These are phyloP conservation scores for Drosophila diplacantha DNA, from an alignment of 2,888 invertebrate species.

Conservation along the genomic window DNA sequence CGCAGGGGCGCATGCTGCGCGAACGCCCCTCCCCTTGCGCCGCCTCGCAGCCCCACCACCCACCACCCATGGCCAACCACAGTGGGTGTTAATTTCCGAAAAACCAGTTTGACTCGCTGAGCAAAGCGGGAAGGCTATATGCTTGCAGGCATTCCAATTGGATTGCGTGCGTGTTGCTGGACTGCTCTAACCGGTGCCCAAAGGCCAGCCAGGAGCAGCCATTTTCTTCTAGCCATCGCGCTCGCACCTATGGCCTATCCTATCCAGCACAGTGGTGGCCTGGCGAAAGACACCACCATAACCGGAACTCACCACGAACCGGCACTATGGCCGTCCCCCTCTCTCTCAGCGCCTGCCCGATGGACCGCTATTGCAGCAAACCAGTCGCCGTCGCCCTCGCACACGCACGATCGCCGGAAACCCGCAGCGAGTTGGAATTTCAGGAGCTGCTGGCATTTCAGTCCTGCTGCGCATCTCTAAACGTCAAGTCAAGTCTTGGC, in stretches of 20 bases:
- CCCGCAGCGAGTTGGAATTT: constrained; percentile 66
- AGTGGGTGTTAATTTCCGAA: constrained; percentile 53
- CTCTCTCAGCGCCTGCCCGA: neutral
- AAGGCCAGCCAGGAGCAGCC: constrained; percentile 28
- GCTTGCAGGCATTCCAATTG: constrained; percentile 53
- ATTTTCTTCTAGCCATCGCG: constrained; percentile 40
- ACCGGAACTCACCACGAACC: constrained; percentile 16
- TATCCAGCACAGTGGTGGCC: constrained; percentile 20
- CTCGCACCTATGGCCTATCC: constrained; percentile 18
- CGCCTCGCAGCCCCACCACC: constrained; percentile 45
- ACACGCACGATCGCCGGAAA: constrained; percentile 26
- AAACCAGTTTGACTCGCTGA: constrained; percentile 45
- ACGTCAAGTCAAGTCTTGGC: constrained; percentile 71
- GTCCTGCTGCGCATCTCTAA: constrained; percentile 78
- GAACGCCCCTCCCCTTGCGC: constrained; percentile 8
- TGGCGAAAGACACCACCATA: constrained; percentile 27
- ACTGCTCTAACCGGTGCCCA: constrained; percentile 8
- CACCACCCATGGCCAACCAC: constrained; percentile 44
- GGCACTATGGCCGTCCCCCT: constrained; percentile 12
- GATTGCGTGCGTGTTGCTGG: constrained; percentile 32
- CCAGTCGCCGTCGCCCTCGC: constrained; percentile 10
- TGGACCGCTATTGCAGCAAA: neutral
- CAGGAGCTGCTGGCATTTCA: constrained; percentile 72
- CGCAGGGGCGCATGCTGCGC: constrained; percentile 33
- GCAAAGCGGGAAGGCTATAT: constrained; percentile 45